Conservation (phyloP, 2,888 invertebrate genomes). For the Protophormia terraenovae region DNA sequence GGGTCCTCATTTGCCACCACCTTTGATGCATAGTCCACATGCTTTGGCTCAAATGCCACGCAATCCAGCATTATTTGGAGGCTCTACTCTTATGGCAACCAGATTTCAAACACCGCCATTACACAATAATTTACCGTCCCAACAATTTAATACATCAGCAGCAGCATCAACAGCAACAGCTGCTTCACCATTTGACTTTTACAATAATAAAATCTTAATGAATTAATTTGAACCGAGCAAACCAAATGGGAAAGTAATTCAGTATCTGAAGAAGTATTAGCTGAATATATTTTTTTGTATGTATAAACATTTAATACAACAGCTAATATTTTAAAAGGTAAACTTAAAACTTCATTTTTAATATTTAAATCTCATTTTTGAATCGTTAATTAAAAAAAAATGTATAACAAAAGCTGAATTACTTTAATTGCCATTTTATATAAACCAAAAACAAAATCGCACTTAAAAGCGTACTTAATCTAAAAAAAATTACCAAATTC, state of each 20-base stretch:
- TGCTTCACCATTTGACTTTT: constrained; percentile 60
- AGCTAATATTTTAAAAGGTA: not conserved
- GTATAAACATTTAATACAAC: not conserved
- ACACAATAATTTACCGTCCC: constrained; percentile 66
- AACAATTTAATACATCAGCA: constrained; percentile 67
- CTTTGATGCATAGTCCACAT: constrained; percentile 66
- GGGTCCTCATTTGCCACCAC: constrained; percentile 58
- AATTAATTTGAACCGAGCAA: constrained; percentile 69
- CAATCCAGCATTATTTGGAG: constrained; percentile 54
- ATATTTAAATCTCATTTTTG: constrained; percentile 17
- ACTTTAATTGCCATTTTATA: constrained; percentile 3
- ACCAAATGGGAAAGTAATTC: constrained; percentile 14
- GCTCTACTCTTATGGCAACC: constrained; percentile 52
- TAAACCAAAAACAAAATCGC: constrained; percentile 68
- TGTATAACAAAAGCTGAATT: constrained; percentile 36
- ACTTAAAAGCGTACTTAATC: constrained; percentile 77
- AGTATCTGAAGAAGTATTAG: not conserved
- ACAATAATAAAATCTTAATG: constrained; percentile 73
- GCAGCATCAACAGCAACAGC: constrained; percentile 60
- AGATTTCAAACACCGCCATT: constrained; percentile 58
- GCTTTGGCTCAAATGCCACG: constrained; percentile 63
- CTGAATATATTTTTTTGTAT: constrained; percentile 4
- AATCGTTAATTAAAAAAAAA: not conserved
- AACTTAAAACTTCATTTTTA: not conserved
- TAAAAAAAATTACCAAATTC: constrained; percentile 14